Evolutionary conservation across 2,888 invertebrate genomes (phyloP), one percentile per base, ranked within the genome.

Genomic region (Lithophane ornitopus): DNA sequence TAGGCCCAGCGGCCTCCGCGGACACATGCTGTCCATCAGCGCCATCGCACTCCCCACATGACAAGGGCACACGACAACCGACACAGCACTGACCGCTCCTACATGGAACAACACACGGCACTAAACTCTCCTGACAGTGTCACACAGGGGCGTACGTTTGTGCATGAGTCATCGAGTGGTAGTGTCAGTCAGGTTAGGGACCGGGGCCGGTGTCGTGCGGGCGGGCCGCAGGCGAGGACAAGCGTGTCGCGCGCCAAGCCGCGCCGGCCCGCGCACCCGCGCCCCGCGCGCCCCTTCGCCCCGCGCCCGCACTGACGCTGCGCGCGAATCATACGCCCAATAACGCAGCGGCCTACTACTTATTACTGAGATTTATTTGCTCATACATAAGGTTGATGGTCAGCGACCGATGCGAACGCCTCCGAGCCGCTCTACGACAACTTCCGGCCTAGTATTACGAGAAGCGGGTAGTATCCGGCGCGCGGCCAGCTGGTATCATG

Each of bases 301-400:
- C 89, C 91, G 87, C 91, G 91, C 92, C 95, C 96, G 95, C 96
- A 95, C 92, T 96, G 95, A 94, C 96, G 96, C 95, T 96, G 95
- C 95, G 95, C 95, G 93, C 94, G 93, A 94, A 95, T 95, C 95
- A 95, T 95, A 95, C 95, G 95, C 95, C 96, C 95, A 95, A 96
- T 95, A 95, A 95, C 95, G 94, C 94, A 93, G 91, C 92, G 90
- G 91, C 92, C 92, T 93, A 91, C 93, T 92, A 92, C 94, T 95
- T 94, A 95, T 93, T 95, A 93, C 95, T 92, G 91, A 94, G 94
- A 95, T 95, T 95, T 95, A 96, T 95, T 95, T 93, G 92, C 91
- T 93, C 92, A 93, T 93, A 92, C 93, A 94, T 91, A 91, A 91
- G 92, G 91, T 91, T 92, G 92, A 93, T 92, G 92, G 94, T 91